A percentile compares a stretch with the other conserved stretches of the same genome.
These are phyloP conservation scores for Heliocidaris erythrogramma DNA, from an alignment of 35 echinoderm and acorn worm species.

Conservation along the genomic window DNA sequence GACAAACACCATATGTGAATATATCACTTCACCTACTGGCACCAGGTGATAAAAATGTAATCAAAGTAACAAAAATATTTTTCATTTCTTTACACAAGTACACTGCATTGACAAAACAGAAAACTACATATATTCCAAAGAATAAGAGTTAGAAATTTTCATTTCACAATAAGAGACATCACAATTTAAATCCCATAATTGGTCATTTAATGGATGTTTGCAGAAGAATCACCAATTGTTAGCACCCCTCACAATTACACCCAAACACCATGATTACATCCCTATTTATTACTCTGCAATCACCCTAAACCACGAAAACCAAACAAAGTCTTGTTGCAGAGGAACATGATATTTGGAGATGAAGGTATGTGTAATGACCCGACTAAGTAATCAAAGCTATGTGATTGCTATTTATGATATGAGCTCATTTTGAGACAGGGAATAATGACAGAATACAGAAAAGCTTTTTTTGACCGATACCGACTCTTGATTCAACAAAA, in stretches of 20 bases:
- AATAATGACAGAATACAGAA: background rate
- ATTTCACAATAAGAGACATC: background rate
- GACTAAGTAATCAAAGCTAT: background rate
- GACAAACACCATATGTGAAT: background rate
- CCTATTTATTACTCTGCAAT: background rate
- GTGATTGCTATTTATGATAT: background rate
- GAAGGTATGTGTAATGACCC: background rate
- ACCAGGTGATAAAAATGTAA: background rate
- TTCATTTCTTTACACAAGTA: background rate
- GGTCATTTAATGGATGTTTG: constrained; percentile 2
- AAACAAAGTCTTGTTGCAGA: background rate
- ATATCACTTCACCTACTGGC: background rate
- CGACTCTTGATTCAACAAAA: background rate
- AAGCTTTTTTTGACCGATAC: background rate
- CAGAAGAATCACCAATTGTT: background rate
- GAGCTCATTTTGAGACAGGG: too few species aligned
- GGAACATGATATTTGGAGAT: background rate
- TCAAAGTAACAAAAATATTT: background rate
- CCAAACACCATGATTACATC: background rate
- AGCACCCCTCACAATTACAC: background rate
- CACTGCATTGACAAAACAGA: background rate
- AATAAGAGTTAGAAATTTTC: background rate
- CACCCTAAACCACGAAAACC: background rate
- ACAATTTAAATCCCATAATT: background rate
- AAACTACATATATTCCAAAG: background rate